A percentile compares a stretch with the other conserved stretches of the same genome.
These are phyloP conservation scores for Napeogenes inachia DNA, from an alignment of 2,888 invertebrate species.

Conservation along the genomic window DNA sequence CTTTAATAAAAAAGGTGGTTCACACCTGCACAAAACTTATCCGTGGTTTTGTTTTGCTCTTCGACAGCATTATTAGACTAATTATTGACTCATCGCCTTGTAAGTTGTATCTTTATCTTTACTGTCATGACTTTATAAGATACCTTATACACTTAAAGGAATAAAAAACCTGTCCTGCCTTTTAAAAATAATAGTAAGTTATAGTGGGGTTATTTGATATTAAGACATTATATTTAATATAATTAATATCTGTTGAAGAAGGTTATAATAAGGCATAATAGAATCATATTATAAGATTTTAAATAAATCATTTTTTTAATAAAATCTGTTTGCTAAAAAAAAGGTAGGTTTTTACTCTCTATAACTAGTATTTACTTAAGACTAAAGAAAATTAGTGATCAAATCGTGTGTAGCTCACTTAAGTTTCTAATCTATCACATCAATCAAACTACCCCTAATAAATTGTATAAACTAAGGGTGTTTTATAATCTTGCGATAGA, in stretches of 20 bases:
- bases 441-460: constrained; percentile 62
- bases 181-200: background rate
- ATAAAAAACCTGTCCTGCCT: background rate
- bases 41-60: constrained; percentile 32
- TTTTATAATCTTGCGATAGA: constrained; percentile 49
- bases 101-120: constrained; percentile 33
- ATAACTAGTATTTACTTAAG: too few relatives aligned
- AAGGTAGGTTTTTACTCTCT: too few relatives aligned
- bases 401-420: constrained; percentile 12
- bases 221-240: too few relatives aligned
- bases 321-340: too few relatives aligned
- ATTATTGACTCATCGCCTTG: constrained; percentile 41
- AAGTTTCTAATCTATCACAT: constrained; percentile 55
- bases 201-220: too few relatives aligned
- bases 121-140: constrained; percentile 16
- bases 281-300: too few relatives aligned
- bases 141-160: constrained; percentile 12
- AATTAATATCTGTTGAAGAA: too few relatives aligned
- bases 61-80: constrained; percentile 36
- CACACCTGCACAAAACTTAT: constrained; percentile 38
- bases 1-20: constrained; percentile 34
- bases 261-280: too few relatives aligned
- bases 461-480: constrained; percentile 58
- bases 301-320: too few relatives aligned
- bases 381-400: too few relatives aligned